A percentile compares a stretch with the other conserved stretches of the same genome.
These are phyloP conservation scores for Anolis carolinensis DNA, from an alignment of 2,113 vertebrate genomes.

Conservation along the genomic window DNA sequence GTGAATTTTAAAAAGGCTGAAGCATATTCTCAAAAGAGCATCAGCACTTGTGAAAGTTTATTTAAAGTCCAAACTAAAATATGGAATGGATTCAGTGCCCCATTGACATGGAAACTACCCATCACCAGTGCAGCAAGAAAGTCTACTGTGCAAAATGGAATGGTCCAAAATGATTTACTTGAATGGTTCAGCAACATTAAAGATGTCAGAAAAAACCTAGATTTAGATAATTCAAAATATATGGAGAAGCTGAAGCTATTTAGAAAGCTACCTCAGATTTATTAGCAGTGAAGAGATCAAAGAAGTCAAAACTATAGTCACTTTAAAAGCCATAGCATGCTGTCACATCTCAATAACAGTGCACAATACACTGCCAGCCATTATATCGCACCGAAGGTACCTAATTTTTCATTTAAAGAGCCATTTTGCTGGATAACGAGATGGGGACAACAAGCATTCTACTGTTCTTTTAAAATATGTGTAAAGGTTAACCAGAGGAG, in stretches of 20 bases:
- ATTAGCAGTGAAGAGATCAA: conserved; percentile 18
- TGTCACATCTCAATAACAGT: conserved; percentile 46
- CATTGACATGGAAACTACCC: too few species aligned
- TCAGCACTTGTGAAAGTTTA: too few species aligned
- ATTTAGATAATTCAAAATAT: not conserved
- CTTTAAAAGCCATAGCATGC: conserved; percentile 43
- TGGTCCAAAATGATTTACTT: conserved; percentile 37
- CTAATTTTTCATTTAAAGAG: conserved; percentile 62
- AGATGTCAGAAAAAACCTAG: not conserved
- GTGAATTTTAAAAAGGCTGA: too few species aligned
- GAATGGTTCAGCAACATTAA: not conserved
- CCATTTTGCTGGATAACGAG: conserved; percentile 43
- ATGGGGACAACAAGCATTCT: conserved; percentile 45
- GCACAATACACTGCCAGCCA: conserved; percentile 28
- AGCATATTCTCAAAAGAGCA: too few species aligned
- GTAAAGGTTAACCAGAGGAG: conserved; percentile 42
- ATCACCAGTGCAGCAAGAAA: rapidly evolving
- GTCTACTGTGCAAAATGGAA: conserved; percentile 25
- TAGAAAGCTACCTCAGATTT: conserved; percentile 48
- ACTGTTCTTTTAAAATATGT: conserved; percentile 51
- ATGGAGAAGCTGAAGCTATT: conserved; percentile 25
- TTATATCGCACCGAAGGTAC: conserved; percentile 56
- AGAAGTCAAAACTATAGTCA: conserved; percentile 43
- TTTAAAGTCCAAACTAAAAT: too few species aligned
- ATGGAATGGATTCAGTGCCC: too few species aligned